phyloP scores from a whole-genome alignment of 2,888 invertebrate species.

The Leptarthrus brevirostris region DNA sequence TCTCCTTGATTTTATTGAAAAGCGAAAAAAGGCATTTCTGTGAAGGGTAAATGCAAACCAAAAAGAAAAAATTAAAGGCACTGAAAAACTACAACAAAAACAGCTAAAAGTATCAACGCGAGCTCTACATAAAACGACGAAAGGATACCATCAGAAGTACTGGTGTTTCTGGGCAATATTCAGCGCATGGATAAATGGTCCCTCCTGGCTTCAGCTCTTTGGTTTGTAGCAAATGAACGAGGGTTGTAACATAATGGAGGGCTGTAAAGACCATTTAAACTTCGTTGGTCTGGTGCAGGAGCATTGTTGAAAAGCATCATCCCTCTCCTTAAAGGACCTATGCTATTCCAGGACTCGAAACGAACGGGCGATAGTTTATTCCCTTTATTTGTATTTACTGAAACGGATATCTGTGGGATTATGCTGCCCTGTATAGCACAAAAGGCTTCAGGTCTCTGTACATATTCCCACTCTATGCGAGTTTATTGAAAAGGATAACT shows the following conservation, averaged over 20 bases:
- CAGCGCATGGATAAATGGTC: slow-evolving; percentile 50
- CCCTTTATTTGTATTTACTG: slow-evolving; percentile 48
- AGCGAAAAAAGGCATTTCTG: not conserved
- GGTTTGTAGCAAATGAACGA: slow-evolving; percentile 43
- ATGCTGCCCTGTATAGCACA: slow-evolving; percentile 36
- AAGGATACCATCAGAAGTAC: slow-evolving; percentile 37
- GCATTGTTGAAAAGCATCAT: slow-evolving; percentile 45
- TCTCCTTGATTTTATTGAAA: slow-evolving; percentile 3
- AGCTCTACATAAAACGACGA: slow-evolving; percentile 25
- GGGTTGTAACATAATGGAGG: slow-evolving; percentile 48
- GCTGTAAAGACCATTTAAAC: slow-evolving; percentile 51
- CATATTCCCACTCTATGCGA: slow-evolving; percentile 19
- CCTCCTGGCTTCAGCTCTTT: slow-evolving; percentile 36
- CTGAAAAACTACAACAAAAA: slow-evolving; percentile 18
- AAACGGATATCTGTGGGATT: slow-evolving; percentile 56
- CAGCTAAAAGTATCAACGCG: slow-evolving; percentile 28
- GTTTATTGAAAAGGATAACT: slow-evolving; percentile 53
- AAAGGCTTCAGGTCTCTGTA: slow-evolving; percentile 24
- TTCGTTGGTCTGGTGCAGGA: slow-evolving; percentile 41
- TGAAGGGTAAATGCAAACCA: slow-evolving; percentile 31
- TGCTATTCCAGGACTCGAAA: not conserved
- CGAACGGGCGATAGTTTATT: slow-evolving; percentile 46
- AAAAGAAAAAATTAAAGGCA: no score
- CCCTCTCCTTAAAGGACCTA: slow-evolving; percentile 45
- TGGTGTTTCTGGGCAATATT: slow-evolving; percentile 40